phyloP scores from a whole-genome alignment of 2,797 vertebrate genomes.

The Gadopsis bispinosus region DNA sequence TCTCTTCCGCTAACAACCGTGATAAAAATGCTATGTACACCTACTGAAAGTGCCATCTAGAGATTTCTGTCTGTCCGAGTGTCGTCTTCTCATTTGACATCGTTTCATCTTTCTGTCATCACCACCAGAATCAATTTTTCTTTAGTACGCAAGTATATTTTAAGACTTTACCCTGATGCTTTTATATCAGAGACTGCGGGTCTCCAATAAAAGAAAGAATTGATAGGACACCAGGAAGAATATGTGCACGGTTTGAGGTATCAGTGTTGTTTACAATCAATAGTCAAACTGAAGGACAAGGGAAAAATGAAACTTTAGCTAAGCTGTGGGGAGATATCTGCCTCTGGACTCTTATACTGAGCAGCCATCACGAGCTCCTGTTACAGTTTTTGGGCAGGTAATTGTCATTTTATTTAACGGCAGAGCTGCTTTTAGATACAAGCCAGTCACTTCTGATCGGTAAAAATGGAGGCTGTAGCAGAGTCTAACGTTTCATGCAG shows the following conservation, averaged over 20 bases:
- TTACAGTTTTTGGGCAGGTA: conserved; percentile 64
- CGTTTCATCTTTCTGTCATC: conserved; percentile 4
- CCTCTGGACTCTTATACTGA: conserved; percentile 44
- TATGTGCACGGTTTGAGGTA: conserved; percentile 1
- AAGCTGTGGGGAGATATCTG: conserved; percentile 33
- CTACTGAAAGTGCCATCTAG: neutral
- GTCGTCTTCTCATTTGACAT: neutral
- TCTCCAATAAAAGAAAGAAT: neutral
- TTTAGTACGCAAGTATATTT: neutral
- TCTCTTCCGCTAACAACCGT: neutral
- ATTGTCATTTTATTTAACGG: conserved; percentile 54
- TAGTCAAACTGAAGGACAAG: conserved; percentile 51
- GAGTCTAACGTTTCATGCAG: conserved; percentile 64
- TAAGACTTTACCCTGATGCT: conserved; percentile 2
- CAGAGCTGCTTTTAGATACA: conserved; percentile 61
- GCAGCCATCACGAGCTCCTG: conserved; percentile 44
- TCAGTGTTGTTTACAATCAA: conserved; percentile 67
- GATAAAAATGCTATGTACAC: neutral
- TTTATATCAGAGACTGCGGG: neutral
- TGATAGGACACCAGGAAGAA: conserved; percentile 6
- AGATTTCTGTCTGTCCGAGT: neutral
- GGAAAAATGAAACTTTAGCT: conserved; percentile 52
- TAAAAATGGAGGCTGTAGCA: conserved; percentile 44
- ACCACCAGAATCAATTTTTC: neutral
- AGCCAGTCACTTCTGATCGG: conserved; percentile 55